Evolutionary conservation across 2,888 invertebrate genomes (phyloP).

Genomic region (Sthenelais limicola): DNA sequence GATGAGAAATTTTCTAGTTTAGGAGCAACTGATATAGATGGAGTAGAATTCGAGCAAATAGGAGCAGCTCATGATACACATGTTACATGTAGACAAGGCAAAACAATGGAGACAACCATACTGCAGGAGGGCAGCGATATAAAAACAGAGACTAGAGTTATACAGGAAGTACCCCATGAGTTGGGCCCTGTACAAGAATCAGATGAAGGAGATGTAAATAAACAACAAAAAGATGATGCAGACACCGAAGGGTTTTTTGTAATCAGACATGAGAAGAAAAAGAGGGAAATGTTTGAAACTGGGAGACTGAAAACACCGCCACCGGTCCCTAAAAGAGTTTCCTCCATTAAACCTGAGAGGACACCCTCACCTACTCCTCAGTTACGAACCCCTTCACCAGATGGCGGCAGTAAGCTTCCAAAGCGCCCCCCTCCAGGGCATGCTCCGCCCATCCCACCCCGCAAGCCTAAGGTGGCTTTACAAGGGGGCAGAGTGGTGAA

Average conservation of each 20-base stretch:
- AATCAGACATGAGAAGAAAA: neutral
- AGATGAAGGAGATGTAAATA: neutral
- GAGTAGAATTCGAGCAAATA: no score
- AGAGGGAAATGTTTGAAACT: neutral
- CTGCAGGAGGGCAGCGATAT: constrained; percentile 7
- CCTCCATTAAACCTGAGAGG: neutral
- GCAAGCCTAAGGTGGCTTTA: constrained; percentile 17
- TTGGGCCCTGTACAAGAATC: no score
- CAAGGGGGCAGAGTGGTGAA: constrained; percentile 29
- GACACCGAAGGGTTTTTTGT: neutral
- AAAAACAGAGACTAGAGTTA: constrained; percentile 13
- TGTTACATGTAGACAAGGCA: no score
- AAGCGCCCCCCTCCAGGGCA: constrained; percentile 5
- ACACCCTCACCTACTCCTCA: constrained; percentile 2
- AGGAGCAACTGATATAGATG: no score
- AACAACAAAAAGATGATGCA: neutral
- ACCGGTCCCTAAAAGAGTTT: constrained; percentile 16
- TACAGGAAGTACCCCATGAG: no score
- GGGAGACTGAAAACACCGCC: constrained; percentile 6
- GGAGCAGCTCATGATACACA: no score
- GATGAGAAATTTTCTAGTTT: no score
- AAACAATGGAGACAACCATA: constrained; percentile 23
- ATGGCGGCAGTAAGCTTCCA: no score
- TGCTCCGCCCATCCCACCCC: constrained; percentile 17
- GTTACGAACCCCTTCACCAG: neutral